A percentile compares a stretch with the other conserved stretches of the same genome.
These are phyloP conservation scores for Volucella inflata DNA, from an alignment of 2,888 invertebrate species.

Conservation along the genomic window DNA sequence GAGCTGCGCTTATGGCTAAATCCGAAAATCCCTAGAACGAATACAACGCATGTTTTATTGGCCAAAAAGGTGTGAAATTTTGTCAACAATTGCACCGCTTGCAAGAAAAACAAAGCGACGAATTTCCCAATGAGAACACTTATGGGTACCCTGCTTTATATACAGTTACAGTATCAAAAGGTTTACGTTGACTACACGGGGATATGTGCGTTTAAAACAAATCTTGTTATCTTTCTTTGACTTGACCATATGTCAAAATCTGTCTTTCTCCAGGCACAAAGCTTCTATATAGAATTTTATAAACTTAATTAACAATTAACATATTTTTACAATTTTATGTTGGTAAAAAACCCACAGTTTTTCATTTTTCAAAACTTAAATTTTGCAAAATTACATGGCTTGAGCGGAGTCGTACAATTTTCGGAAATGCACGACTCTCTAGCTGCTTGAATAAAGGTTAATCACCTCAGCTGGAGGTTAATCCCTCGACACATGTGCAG, in stretches of 20 bases:
- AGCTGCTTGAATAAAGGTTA: too few relatives aligned
- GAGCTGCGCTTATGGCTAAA: background rate
- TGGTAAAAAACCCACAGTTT: too few relatives aligned
- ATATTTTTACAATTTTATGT: too few relatives aligned
- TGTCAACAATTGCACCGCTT: background rate
- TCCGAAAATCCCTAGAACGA: conserved; percentile 3
- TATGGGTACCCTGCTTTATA: conserved; percentile 23
- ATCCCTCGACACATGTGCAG: too few relatives aligned
- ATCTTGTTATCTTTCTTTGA: conserved; percentile 26
- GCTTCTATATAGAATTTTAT: too few relatives aligned
- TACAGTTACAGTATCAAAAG: conserved; percentile 40
- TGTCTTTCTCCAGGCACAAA: conserved; percentile 30
- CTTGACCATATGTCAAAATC: conserved; percentile 58
- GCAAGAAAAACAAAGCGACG: conserved; percentile 32
- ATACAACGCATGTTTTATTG: background rate
- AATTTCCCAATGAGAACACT: conserved; percentile 43
- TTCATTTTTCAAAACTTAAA: too few relatives aligned
- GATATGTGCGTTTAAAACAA: conserved; percentile 28
- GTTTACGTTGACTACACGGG: conserved; percentile 60
- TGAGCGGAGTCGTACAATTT: too few relatives aligned
- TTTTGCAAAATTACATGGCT: too few relatives aligned
- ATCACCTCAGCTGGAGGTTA: too few relatives aligned
- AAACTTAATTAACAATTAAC: too few relatives aligned
- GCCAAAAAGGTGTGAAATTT: conserved; percentile 3
- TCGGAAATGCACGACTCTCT: too few relatives aligned